Conservation (phyloP, 1,140 invertebrate species). For the Philotrypesis tridentata region DNA sequence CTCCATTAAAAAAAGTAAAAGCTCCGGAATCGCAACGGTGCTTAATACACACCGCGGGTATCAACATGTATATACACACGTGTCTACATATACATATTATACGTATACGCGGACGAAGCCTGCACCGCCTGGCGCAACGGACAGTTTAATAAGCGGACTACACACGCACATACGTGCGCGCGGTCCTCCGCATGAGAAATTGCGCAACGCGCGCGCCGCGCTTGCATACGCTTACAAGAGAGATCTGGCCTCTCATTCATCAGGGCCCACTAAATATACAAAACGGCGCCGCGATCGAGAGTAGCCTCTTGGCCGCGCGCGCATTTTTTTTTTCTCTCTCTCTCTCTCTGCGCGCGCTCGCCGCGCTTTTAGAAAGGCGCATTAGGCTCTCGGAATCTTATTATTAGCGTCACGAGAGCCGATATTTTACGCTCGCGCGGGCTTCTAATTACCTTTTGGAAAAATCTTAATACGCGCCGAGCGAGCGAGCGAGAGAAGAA, state of each 20-base stretch:
- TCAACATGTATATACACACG: neutral
- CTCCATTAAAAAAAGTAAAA: neutral
- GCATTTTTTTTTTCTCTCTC: neutral
- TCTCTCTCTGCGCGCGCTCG: no score
- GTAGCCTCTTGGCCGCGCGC: neutral
- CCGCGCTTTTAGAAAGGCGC: constrained; percentile 4
- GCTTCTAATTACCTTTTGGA: constrained; percentile 22
- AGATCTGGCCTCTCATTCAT: constrained; percentile 19
- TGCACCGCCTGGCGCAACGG: neutral
- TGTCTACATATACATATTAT: no score
- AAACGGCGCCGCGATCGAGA: constrained; percentile 15
- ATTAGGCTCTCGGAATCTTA: no score
- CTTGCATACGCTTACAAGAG: constrained; percentile 13
- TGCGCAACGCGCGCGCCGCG: constrained; percentile 23
- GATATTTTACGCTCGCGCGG: neutral
- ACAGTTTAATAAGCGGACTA: constrained; percentile 42
- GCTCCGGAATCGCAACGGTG: neutral
- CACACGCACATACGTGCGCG: neutral
- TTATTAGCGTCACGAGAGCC: neutral
- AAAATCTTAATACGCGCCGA: neutral
- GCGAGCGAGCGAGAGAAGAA: neutral
- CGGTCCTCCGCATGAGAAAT: constrained; percentile 40
- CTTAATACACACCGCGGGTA: neutral
- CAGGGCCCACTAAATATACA: constrained; percentile 26
- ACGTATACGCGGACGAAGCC: neutral